These are phyloP conservation scores for Dryas iulia DNA, from an alignment of 1,140 invertebrate species.

Conservation along the genomic window DNA sequence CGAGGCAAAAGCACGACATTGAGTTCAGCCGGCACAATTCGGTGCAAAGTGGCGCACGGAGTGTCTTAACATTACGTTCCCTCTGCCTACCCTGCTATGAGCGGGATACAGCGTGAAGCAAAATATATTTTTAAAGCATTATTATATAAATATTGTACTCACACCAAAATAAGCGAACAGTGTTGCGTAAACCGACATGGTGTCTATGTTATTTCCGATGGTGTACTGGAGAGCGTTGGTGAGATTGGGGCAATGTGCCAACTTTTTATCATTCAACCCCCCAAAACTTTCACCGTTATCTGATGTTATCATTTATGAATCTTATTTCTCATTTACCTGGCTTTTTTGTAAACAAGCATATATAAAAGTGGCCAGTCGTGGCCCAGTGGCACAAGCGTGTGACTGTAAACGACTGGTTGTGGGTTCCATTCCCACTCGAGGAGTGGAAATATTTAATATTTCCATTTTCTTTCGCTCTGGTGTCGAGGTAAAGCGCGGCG, in stretches of 20 bases:
- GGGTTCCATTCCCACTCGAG: too few species aligned
- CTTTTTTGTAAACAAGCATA: too few species aligned
- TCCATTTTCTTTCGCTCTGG: too few species aligned
- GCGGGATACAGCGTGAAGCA: background rate
- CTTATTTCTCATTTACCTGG: background rate
- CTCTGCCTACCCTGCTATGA: too few species aligned
- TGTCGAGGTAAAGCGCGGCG: too few species aligned
- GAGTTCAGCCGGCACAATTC: too few species aligned
- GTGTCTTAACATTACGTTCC: background rate
- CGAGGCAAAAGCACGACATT: too few species aligned
- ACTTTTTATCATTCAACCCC: slow-evolving; percentile 7
- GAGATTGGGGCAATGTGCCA: slow-evolving; percentile 45
- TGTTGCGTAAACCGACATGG: slow-evolving; percentile 45
- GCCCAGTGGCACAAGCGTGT: too few species aligned
- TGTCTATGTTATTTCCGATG: slow-evolving; percentile 39
- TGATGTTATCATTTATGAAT: background rate
- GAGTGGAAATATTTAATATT: too few species aligned
- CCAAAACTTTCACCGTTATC: slow-evolving; percentile 3
- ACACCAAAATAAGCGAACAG: slow-evolving; percentile 51
- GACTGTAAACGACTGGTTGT: too few species aligned
- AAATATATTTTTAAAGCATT: background rate
- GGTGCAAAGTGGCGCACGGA: too few species aligned
- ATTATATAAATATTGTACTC: slow-evolving; percentile 29
- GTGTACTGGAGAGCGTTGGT: slow-evolving; percentile 39
- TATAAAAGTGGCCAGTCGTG: too few species aligned